Conservation (phyloP, 1,140 invertebrate species). For the Scaptomyza hsui region DNA sequence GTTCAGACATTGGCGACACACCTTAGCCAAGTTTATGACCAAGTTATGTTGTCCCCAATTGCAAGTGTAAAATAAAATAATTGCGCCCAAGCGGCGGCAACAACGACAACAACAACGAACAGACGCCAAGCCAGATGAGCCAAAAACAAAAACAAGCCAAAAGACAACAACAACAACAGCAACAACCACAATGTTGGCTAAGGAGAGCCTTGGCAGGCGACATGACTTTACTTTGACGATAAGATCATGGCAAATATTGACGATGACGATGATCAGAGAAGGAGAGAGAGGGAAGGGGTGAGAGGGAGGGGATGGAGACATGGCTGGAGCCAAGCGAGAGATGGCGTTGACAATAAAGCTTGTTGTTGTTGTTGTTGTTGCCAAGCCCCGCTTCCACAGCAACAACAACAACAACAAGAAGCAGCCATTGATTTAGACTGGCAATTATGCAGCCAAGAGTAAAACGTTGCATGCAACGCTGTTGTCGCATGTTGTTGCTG, state of each 20-base stretch:
- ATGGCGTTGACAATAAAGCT: slow-evolving; percentile 76
- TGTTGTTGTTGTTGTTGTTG: slow-evolving; percentile 15
- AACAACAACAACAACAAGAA: slow-evolving; percentile 50
- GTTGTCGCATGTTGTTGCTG: slow-evolving; percentile 44
- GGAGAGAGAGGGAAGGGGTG: slow-evolving; percentile 36
- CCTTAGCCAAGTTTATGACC: slow-evolving; percentile 36
- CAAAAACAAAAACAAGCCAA: slow-evolving; percentile 5
- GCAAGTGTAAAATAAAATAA: slow-evolving; percentile 75
- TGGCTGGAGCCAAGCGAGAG: slow-evolving; percentile 24
- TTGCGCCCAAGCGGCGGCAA: slow-evolving; percentile 69
- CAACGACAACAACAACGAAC: background rate
- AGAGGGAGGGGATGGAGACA: slow-evolving; percentile 24
- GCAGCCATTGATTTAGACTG: slow-evolving; percentile 75
- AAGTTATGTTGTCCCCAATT: slow-evolving; percentile 45
- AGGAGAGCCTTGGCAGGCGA: slow-evolving; percentile 68
- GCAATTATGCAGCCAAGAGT: slow-evolving; percentile 72
- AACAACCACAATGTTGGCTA: slow-evolving; percentile 7
- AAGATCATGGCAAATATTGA: slow-evolving; percentile 82
- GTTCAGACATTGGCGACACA: slow-evolving; percentile 14
- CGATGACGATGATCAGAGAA: slow-evolving; percentile 54
- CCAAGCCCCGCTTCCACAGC: slow-evolving; percentile 41
- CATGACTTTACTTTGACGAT: slow-evolving; percentile 76
- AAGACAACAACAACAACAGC: background rate
- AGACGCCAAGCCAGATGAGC: slow-evolving; percentile 26
- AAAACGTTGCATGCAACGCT: slow-evolving; percentile 30